phyloP scores from a whole-genome alignment of 2,113 vertebrate species.

The Dasypus novemcinctus region DNA sequence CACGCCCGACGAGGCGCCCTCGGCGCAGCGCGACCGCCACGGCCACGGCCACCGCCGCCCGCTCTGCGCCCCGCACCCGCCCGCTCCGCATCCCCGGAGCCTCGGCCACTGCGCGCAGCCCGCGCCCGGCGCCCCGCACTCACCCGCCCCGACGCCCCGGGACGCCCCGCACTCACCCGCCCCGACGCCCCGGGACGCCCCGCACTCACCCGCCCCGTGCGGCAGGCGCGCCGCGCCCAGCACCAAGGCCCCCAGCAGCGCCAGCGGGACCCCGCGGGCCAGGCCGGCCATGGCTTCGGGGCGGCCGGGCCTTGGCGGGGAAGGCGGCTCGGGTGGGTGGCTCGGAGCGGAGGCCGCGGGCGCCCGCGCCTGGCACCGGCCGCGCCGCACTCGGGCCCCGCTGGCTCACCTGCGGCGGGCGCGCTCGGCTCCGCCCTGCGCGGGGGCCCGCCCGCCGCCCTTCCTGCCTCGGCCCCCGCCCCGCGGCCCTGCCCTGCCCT shows the following conservation, averaged over 20 bases:
- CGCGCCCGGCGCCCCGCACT: not conserved
- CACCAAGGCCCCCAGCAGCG: slow-evolving; percentile 46
- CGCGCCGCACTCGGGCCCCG: not conserved
- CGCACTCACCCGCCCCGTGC: slow-evolving; percentile 54
- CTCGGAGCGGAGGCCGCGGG: not conserved
- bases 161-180: no score
- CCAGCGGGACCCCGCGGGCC: not conserved
- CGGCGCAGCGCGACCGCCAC: no score
- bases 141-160: no score
- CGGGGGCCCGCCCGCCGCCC: not conserved
- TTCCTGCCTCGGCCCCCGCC: no score
- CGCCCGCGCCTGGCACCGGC: not conserved
- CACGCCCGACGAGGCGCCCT: not conserved
- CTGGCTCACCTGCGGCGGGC: slow-evolving; percentile 55
- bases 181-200: no score
- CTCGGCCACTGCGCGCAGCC: not conserved
- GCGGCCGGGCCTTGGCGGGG: not conserved
- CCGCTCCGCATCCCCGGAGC: rapidly evolving
- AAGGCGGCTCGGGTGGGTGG: not conserved
- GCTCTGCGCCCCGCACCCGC: not conserved
- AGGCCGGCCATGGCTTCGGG: slow-evolving; percentile 58
- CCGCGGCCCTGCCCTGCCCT: no score
- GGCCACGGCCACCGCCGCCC: not conserved
- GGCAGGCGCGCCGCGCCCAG: not conserved
- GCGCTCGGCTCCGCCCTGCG: slow-evolving; percentile 54